Conservation (phyloP, 2,113 vertebrate species). For the Lamprotornis superbus region DNA sequence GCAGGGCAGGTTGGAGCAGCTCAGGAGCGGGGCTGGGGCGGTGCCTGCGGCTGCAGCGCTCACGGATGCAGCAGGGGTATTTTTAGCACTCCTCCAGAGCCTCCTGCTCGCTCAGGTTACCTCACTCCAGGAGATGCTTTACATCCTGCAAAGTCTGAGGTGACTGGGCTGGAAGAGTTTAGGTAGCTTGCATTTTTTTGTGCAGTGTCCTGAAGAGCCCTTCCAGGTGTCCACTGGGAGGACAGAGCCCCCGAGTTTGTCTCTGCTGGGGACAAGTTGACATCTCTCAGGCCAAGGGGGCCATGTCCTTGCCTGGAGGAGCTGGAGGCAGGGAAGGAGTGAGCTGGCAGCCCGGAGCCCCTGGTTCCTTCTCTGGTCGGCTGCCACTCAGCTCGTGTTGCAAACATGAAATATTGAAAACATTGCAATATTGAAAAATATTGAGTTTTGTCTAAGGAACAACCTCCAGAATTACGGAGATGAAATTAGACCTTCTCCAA, state of each 20-base stretch:
- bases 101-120: slow-evolving; percentile 16
- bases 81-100: slow-evolving; percentile 27
- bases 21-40: not conserved
- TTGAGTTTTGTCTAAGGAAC: not conserved
- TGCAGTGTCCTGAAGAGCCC: not conserved
- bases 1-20: not conserved
- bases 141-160: not conserved
- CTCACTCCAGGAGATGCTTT: not conserved
- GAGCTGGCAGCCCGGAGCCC: not conserved
- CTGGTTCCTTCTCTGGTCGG: not conserved
- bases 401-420: not conserved
- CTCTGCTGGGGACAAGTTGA: not conserved
- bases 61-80: not conserved
- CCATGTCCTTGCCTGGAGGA: not conserved
- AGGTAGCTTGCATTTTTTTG: not conserved
- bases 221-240: not conserved
- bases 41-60: not conserved
- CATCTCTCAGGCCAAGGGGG: not conserved
- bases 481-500: not conserved
- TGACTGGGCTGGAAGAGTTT: not conserved
- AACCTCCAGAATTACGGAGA: not conserved
- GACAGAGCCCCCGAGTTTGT: not conserved
- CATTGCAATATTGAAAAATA: not conserved
- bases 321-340: not conserved
- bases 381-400: not conserved